phyloP scores from a whole-genome alignment of 2,113 vertebrate genomes.

The Daphoenositta chrysoptera region DNA sequence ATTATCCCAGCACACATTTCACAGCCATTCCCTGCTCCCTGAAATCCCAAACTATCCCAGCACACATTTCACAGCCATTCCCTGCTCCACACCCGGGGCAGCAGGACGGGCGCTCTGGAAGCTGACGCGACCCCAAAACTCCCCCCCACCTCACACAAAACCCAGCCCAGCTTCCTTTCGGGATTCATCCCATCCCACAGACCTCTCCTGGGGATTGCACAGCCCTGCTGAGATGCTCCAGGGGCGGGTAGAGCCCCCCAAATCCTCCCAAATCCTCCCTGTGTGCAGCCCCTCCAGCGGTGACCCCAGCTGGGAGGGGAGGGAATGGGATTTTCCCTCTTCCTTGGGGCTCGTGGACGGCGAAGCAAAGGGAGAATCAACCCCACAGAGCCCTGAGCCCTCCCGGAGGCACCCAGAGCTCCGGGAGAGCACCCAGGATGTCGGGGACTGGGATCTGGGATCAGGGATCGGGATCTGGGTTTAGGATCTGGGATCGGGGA shows the following conservation, averaged over 20 bases:
- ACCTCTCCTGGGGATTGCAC: too few species aligned
- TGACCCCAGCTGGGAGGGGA: neutral
- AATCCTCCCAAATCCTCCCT: too few species aligned
- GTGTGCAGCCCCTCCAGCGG: neutral
- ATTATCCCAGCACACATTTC: too few species aligned
- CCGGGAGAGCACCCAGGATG: too few species aligned
- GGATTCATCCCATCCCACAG: accelerated
- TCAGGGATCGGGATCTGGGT: too few species aligned
- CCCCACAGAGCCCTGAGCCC: accelerated
- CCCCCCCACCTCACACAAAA: neutral
- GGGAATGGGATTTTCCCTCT: neutral
- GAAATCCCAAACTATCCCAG: too few species aligned
- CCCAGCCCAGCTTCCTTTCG: neutral
- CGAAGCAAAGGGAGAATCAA: neutral
- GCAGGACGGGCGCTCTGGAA: accelerated
- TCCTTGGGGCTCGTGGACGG: accelerated
- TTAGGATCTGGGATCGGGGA: too few species aligned
- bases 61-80: too few species aligned
- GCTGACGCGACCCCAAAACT: neutral
- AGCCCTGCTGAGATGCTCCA: neutral
- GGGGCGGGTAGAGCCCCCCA: neutral
- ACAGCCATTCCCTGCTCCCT: too few species aligned
- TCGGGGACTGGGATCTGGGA: too few species aligned
- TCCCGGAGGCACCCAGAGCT: neutral
- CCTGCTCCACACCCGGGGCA: accelerated